Base-by-base conservation (phyloP, 2,888 invertebrate species). In the Drosophila falleni region DNA sequence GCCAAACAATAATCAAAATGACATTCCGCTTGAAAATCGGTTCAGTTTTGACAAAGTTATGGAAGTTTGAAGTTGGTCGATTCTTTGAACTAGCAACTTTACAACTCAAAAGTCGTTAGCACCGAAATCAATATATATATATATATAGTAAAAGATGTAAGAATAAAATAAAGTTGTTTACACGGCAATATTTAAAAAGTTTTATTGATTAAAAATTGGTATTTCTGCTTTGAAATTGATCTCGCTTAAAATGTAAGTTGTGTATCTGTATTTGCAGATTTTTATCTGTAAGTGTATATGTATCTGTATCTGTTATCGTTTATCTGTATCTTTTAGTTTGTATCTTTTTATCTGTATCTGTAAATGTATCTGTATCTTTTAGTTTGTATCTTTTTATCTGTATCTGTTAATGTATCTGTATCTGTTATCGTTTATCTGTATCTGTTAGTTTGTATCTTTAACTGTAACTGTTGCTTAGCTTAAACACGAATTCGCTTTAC, bases 161-260 rank as follows among this genome's bases (percentile, higher is more conserved):
- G 15, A 39, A 4, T 10, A 31, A 39, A 31, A 8, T 15, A 15
- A 61, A 39, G 0, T 64, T 44, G 2, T 31, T 44, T 63, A 31
- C 26, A 68, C 67, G 63, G 44, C 62, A 44, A 74, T 67, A 62
- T 65, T 78, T 72, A 67, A 42, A 67, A 71, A 60, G 10, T n/a
- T 61, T 72, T 76, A 41, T 65, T 76, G 63, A 39, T 67, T 78
- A 42, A 44, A 66, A 66, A 47, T 49, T 50, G 58, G 10, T 63
- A 63, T 67, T 19, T 11, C 19, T 42, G 50, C 26, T 13, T 60
- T 41, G n/a, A 41, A 42, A 26, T 56, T 33, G 33, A 44, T 23
- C 0, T 6, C 11, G 44, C 55, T 56, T 44, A 56, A 35, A 15
- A 10, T 1, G 23, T 56, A 56, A 11, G 33, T 35, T 16, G 3